Evolutionary conservation across 2,888 invertebrate genomes (phyloP), one percentile per base, ranked within the genome.

Genomic region (Drosophila fungiperda): DNA sequence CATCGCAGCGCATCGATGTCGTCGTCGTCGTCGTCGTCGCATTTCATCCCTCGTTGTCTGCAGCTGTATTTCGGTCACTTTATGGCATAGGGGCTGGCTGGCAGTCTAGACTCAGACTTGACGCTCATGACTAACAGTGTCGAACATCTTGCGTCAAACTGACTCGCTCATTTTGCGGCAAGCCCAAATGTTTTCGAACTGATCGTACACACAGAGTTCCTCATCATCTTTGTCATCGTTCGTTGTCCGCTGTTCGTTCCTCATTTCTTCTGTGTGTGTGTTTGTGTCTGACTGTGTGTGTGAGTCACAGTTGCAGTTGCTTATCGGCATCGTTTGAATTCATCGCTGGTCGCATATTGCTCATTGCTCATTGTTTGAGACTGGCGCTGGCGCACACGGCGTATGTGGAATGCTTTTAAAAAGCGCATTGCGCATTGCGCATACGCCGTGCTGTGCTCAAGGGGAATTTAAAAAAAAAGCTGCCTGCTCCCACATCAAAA

Each of bases 341-440:
- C 60, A 75, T 57, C 64, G 71, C 73, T 74, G 59, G 79, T 85
- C 82, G 71, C 65, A 35, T 50, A 76, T 38, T 49, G 76, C 57
- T 57, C 62, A 71, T 26, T 67, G 66, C 26, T 55, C n/a, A 55
- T 55, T 55, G 55, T 55, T 67, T 55, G 67, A 38, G 20, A 68
- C 45, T 29, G 67, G 45, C 55, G 57, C 45, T 53, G 63, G 61
- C 53, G 42, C 67, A 75, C 82, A 36, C 49, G 62, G 67, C 82
- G 87, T 80, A 80, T 80, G 85, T 63, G 90, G 68, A 85, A 85
- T 86, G 78, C 70, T 69, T 65, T 68, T 65, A 57, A 71, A 33
- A 82, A 80, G 86, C 80, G 73, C 79, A 86, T 90, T 90, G 86
- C 86, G 83, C 86, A 86, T 88, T 90, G 86, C 86, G 83, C 86